Conservation (phyloP, 2,113 vertebrate genomes). For the Tyrannus savana region DNA sequence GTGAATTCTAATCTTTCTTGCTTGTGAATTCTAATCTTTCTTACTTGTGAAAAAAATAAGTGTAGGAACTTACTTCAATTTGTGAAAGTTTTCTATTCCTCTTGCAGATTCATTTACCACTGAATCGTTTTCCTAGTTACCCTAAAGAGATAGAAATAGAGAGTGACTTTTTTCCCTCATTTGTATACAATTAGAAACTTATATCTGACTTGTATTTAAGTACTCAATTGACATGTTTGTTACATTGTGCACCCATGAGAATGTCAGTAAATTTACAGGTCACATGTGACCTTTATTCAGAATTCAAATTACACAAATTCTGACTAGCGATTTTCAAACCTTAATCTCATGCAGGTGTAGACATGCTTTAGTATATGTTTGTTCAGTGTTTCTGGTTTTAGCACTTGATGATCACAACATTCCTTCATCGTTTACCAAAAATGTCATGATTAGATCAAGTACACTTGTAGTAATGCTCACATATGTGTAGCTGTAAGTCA, state of each 20-base stretch:
- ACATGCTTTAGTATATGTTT: background rate
- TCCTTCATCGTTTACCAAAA: background rate
- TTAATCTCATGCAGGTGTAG: background rate
- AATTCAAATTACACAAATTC: background rate
- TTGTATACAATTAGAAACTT: background rate
- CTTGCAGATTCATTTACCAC: background rate
- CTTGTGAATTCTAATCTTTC: background rate
- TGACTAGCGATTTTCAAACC: background rate
- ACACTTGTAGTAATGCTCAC: background rate
- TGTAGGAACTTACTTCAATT: background rate
- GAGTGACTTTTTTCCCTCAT: background rate
- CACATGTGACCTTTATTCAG: background rate
- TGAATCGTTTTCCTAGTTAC: background rate
- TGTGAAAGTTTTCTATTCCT: background rate
- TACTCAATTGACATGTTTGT: background rate
- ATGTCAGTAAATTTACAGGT: background rate
- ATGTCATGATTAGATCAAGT: background rate
- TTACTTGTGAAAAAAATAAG: background rate
- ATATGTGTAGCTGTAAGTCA: background rate
- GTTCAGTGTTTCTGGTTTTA: background rate
- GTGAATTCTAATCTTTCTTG: background rate
- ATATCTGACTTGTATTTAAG: background rate
- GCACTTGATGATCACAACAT: background rate
- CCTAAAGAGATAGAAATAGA: background rate
- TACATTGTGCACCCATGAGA: background rate